Evolutionary conservation across 1,140 invertebrate genomes (phyloP).

Genomic region (Calycopis cecrops): DNA sequence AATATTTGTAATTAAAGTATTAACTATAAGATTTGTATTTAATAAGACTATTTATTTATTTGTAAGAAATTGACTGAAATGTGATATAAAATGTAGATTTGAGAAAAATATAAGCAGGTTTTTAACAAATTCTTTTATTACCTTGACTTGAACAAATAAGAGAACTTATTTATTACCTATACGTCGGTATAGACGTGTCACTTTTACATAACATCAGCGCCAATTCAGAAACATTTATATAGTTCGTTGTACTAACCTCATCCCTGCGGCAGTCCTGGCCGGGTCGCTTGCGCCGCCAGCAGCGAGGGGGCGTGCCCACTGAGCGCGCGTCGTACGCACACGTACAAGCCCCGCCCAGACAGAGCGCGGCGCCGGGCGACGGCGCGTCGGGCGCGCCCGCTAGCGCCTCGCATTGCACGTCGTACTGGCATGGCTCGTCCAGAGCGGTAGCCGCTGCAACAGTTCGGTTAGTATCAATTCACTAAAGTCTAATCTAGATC

Average conservation of each 20-base stretch:
- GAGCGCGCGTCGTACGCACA: conserved; percentile 50
- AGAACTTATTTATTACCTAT: too few species aligned
- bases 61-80: not conserved
- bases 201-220: too few species aligned
- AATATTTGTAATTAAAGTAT: too few species aligned
- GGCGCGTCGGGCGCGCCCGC: conserved; percentile 38
- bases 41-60: too few species aligned
- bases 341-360: conserved; percentile 44
- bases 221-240: too few species aligned
- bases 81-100: not conserved
- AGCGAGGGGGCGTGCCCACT: conserved; percentile 42
- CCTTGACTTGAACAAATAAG: too few species aligned
- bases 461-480: not conserved
- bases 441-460: conserved; percentile 48
- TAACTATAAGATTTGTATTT: too few species aligned
- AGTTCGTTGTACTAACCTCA: conserved; percentile 43
- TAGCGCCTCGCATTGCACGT: conserved; percentile 56
- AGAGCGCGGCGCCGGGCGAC: conserved; percentile 47
- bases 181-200: too few species aligned
- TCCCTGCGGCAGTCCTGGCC: conserved; percentile 55
- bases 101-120: too few species aligned
- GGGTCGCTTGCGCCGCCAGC: conserved; percentile 50
- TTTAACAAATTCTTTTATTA: too few species aligned
- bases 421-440: conserved; percentile 52
- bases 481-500: too few species aligned